Base-by-base conservation (phyloP, 2,888 invertebrate species). In the Periphyllus acericola region DNA sequence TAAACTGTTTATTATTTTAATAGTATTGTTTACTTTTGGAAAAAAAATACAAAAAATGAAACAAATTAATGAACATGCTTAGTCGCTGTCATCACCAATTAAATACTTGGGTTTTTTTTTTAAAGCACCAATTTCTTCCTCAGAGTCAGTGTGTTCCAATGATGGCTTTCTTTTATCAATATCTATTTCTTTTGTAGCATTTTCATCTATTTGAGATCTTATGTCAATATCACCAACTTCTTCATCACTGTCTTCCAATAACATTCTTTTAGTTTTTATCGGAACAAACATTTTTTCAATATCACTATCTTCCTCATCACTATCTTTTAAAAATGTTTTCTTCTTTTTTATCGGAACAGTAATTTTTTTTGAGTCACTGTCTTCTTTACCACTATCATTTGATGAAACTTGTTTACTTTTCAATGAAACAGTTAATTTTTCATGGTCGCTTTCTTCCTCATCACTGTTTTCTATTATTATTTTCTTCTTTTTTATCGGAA, bases 1-100 rank as follows among this genome's bases (percentile, higher is more conserved):
- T 32, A 32, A 74, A 75, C 19, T 87, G 74, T 87, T 87, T 86
- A 86, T 74, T 81, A 74, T 81, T 87, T 87, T 87, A 87, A 87
- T 81, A 72, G 72, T 86, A 81, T 87, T 87, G 71, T 86, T 79
- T 86, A 80, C 60, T 75, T 72, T 81, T 74, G 17, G 72, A 40
- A 87, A 74, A 60, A 60, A 60, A 60, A 60, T 3, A 60, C 0
- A 60, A 60, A 25, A 60, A 25, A 68, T 21, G 11, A 60, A 87
- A 87, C 29, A 60, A 72, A 17, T 36, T 36, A 3, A 72, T 36
- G 36, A 55, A 72, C 72, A 79, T 40, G 71, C 34, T 80, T 60
- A 80, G 36, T 80, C 74, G 60, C 87, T 87, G 80, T 87, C 74
- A 36, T 60, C 60, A 55, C 72, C 60, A 32, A 81, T 32, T 9